These are phyloP conservation scores for Onychostoma macrolepis DNA, from an alignment of 2,113 vertebrate genomes.

Conservation along the genomic window DNA sequence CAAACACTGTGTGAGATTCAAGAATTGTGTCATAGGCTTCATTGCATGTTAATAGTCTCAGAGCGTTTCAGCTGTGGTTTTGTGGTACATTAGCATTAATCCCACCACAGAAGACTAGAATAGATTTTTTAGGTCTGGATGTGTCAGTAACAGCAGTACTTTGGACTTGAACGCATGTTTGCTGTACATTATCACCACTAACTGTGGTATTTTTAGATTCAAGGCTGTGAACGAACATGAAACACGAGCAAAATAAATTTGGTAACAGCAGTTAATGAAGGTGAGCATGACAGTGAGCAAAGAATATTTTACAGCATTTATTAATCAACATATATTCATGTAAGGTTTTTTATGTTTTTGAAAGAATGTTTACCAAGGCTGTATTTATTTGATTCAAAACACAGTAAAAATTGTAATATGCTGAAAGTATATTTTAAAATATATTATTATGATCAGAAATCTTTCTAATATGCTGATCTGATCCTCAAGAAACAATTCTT, in stretches of 20 bases:
- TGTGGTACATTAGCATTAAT: background rate
- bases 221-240: background rate
- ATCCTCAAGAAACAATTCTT: background rate
- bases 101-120: background rate
- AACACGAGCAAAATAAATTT: background rate
- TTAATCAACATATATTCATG: background rate
- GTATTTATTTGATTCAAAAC: background rate
- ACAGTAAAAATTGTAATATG: background rate
- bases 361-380: background rate
- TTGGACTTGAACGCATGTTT: constrained; percentile 17
- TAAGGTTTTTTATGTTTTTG: background rate
- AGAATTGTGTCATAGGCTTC: background rate
- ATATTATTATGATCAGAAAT: background rate
- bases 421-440: background rate
- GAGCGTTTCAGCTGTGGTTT: background rate
- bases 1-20: background rate
- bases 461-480: background rate
- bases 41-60: background rate
- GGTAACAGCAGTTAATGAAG: background rate
- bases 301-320: background rate
- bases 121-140: background rate
- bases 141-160: background rate
- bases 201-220: background rate
- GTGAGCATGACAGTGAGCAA: background rate
- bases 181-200: background rate